A percentile compares a stretch with the other conserved stretches of the same genome.
Evolutionary conservation across 92 coral and sea anemone species (phyloP).

Genomic region (Porites rus): DNA sequence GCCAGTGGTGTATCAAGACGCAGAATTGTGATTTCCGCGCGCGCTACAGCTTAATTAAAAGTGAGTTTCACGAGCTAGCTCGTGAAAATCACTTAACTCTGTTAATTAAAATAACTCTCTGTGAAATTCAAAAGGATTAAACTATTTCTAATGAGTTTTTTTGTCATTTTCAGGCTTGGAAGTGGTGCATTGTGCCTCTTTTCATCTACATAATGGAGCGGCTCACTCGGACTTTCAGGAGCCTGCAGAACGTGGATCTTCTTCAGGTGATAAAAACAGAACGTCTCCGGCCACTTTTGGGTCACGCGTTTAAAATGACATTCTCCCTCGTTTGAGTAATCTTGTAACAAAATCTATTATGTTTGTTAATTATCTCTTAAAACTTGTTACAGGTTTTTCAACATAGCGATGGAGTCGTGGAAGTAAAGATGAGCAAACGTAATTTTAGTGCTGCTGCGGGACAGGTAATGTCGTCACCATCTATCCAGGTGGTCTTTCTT

Average conservation of each 20-base stretch:
- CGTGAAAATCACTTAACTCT: too few species aligned
- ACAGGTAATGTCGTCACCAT: slow-evolving; percentile 48
- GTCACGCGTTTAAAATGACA: too few species aligned
- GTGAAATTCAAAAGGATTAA: too few species aligned
- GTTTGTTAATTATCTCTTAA: too few species aligned
- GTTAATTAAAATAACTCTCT: too few species aligned
- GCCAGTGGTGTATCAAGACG: too few species aligned
- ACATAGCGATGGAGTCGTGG: slow-evolving; percentile 73
- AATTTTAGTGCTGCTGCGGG: slow-evolving; percentile 69
- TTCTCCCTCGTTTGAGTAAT: too few species aligned
- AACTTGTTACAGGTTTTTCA: slow-evolving; percentile 52
- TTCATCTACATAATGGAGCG: slow-evolving; percentile 75
- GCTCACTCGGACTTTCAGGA: slow-evolving; percentile 64
- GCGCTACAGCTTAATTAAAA: too few species aligned
- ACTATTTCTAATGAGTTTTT: not conserved
- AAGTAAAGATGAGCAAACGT: slow-evolving; percentile 52
- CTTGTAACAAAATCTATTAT: too few species aligned
- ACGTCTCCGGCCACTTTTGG: too few species aligned
- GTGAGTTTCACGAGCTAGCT: too few species aligned
- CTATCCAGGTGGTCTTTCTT: not conserved
- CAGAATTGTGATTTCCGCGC: too few species aligned
- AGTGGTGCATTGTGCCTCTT: slow-evolving; percentile 68
- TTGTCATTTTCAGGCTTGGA: slow-evolving; percentile 69
- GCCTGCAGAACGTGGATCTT: slow-evolving; percentile 59
- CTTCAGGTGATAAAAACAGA: slow-evolving; percentile 52